Percentiles rank a stretch among this genome's conserved stretches.
Conservation (phyloP, 2,888 invertebrate species). For the Coelopa pilipes region DNA sequence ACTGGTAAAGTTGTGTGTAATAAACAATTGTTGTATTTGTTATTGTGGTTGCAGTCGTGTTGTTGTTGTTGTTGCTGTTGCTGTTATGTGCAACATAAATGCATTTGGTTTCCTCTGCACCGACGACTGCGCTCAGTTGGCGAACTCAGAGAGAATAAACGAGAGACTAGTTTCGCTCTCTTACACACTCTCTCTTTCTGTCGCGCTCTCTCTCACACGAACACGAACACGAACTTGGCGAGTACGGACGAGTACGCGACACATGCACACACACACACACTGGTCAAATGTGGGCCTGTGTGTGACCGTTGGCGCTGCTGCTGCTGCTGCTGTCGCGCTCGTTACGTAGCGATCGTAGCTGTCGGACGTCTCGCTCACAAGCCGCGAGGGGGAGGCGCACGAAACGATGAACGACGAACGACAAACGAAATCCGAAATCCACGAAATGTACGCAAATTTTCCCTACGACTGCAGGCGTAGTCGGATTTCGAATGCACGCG, state of each 20-base stretch:
- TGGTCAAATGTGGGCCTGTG: neutral
- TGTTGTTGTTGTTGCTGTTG: constrained; percentile 33
- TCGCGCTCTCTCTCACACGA: constrained; percentile 1
- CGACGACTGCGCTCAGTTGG: constrained; percentile 9
- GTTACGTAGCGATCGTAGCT: constrained; percentile 28
- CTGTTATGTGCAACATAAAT: constrained; percentile 28
- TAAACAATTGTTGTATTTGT: no score
- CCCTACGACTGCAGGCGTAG: no score
- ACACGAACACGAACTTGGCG: no score
- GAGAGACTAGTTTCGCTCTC: no score
- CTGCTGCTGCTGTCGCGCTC: neutral
- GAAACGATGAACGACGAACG: neutral
- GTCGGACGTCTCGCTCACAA: neutral
- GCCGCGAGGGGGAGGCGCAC: neutral
- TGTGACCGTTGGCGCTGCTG: neutral
- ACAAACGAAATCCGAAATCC: neutral
- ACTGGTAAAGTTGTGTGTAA: no score
- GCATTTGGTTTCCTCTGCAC: constrained; percentile 30
- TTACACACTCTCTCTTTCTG: neutral
- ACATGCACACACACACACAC: no score
- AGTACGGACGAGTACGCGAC: neutral
- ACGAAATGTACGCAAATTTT: no score
- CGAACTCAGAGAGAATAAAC: neutral
- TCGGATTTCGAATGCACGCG: no score
- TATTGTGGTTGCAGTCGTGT: neutral